phyloP scores from a whole-genome alignment of 2,888 invertebrate species.

The Lamellibrachia satsuma region DNA sequence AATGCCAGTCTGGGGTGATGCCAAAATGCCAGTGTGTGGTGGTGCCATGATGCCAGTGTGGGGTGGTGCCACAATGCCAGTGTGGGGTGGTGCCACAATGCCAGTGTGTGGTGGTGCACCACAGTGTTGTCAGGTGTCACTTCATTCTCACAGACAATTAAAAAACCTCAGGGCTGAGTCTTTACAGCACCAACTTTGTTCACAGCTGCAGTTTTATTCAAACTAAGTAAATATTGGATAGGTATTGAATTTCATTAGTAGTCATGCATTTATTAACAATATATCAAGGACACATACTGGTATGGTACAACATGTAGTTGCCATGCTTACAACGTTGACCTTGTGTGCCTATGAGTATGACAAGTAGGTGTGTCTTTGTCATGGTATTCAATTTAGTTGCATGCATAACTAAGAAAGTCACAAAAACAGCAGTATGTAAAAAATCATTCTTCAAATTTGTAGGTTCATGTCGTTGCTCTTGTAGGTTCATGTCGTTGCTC shows the following conservation, averaged over 20 bases:
- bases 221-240: neutral
- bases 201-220: neutral
- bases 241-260: neutral
- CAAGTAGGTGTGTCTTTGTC: neutral
- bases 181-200: slow-evolving; percentile 4
- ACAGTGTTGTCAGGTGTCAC: neutral
- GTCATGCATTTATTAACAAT: neutral
- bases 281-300: neutral
- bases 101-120: neutral
- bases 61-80: no score
- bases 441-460: neutral
- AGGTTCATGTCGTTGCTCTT: neutral
- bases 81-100: neutral
- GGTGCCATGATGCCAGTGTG: no score
- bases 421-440: neutral
- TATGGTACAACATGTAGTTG: neutral
- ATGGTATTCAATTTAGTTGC: neutral
- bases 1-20: no score
- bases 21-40: no score
- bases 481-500: no score
- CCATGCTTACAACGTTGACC: neutral
- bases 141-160: neutral
- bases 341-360: neutral
- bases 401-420: neutral
- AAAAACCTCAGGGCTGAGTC: neutral